Percentiles rank a stretch among this genome's conserved stretches.
phyloP scores from a whole-genome alignment of 2,797 vertebrate genomes.

The Betta splendens region DNA sequence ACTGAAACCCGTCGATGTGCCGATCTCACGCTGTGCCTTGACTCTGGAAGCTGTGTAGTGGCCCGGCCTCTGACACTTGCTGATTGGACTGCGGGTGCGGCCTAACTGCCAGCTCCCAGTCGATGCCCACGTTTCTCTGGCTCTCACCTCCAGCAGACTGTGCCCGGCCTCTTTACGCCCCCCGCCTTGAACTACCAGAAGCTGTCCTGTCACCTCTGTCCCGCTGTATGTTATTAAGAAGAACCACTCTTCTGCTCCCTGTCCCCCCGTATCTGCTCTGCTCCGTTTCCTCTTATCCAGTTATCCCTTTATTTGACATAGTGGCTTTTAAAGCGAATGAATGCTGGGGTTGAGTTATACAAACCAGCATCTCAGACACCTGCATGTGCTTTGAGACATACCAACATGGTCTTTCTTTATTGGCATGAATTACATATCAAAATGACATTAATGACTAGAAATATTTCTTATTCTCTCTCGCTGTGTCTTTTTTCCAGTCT shows the following conservation, averaged over 20 bases:
- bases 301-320: constrained; percentile 74
- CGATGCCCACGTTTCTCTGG: constrained; percentile 45
- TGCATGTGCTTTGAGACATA: constrained; percentile 87
- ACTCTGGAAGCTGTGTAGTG: constrained; percentile 73
- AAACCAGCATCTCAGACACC: constrained; percentile 92
- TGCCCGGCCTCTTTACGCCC: constrained; percentile 24
- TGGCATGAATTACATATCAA: constrained; percentile 85
- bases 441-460: constrained; percentile 29
- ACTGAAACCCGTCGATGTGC: constrained; percentile 76
- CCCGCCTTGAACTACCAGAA: constrained; percentile 86
- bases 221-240: constrained; percentile 54
- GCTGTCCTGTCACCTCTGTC: constrained; percentile 76
- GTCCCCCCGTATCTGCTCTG: constrained; percentile 66
- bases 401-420: constrained; percentile 87
- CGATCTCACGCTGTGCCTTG: constrained; percentile 70
- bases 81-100: constrained; percentile 69
- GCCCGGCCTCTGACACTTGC: constrained; percentile 80
- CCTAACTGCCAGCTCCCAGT: constrained; percentile 51
- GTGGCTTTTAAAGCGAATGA: constrained; percentile 86
- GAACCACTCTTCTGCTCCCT: constrained; percentile 80
- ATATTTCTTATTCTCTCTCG: constrained; percentile 42
- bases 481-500: constrained; percentile 25
- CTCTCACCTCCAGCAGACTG: constrained; percentile 49
- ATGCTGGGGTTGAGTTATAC: constrained; percentile 92
- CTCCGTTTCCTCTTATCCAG: constrained; percentile 87